Base-by-base conservation (phyloP, 2,797 vertebrate species). In the Falco naumanni region DNA sequence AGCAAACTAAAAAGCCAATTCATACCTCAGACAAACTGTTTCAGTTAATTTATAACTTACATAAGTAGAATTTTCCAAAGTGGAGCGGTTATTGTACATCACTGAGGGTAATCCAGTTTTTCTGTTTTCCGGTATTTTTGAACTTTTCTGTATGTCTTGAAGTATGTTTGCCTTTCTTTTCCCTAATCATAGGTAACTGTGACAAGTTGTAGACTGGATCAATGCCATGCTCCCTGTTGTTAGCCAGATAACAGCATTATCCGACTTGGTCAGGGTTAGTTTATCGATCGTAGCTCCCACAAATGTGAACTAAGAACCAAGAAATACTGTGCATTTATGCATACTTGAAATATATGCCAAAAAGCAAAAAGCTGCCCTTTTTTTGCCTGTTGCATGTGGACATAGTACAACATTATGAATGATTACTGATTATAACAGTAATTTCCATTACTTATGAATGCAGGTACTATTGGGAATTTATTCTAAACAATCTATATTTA, bases 181-280 rank as follows among this genome's bases (percentile, higher is more conserved):
- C 80, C 59, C 51, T 88, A 79, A 77, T 89, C 48, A 17, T 2
- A 50, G 90, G 56, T 84, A 90, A 86, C 79, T 93, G 77, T 91
- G 88, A 84, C 83, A 84, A 80, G 45, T n/a, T 95, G 88, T 50
- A 87, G 91, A 9, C 77, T 61, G 70, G 79, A 95, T 96, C 91
- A 91, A 66, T 95, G 91, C 85, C n/a, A 4, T 47, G 76, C 39
- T 82, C 89, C 66, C 68, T 83, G 93, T 90, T 74, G 70, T 82
- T 93, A 89, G 87, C 43, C 90, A 79, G 74, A 93, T 95, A 94
- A 89, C 87, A 86, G 84, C 64, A 70, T 94, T 87, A 82, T 87
- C 75, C 83, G 63, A 3, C 84, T 92, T 84, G 90, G 77, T 82
- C 80, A 92, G 91, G 91, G 83, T 64, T 93, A 33, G 70, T 66